Conservation (phyloP, 2,113 vertebrate genomes). For the Mugil cephalus region DNA sequence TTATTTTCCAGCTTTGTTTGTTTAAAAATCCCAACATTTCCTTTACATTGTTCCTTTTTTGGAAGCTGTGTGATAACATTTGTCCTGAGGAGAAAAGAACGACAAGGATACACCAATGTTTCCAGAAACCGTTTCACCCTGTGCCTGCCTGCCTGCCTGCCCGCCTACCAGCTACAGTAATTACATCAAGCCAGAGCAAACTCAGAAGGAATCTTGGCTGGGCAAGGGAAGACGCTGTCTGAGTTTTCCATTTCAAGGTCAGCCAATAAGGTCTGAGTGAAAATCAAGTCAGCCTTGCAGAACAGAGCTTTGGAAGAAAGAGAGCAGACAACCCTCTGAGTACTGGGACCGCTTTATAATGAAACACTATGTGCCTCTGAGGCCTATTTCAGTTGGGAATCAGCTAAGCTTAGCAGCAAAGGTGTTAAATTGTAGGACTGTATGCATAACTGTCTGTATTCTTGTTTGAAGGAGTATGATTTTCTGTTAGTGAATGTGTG, state of each 20-base stretch:
- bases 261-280: slow-evolving; percentile 25
- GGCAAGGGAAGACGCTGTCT: slow-evolving; percentile 12
- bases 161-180: slow-evolving; percentile 11
- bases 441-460: slow-evolving; percentile 6
- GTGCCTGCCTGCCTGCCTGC: not conserved
- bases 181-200: slow-evolving; percentile 5
- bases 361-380: slow-evolving; percentile 34
- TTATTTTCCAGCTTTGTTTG: no score
- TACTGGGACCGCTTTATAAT: slow-evolving; percentile 24
- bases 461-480: not conserved
- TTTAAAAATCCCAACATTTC: not conserved
- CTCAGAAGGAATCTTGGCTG: slow-evolving; percentile 26
- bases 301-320: not conserved
- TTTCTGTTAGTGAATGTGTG: not conserved
- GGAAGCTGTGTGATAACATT: not conserved
- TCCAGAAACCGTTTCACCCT: not conserved
- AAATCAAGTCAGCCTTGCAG: slow-evolving; percentile 24
- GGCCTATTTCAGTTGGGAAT: slow-evolving; percentile 32
- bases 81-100: not conserved
- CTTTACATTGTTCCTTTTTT: not conserved
- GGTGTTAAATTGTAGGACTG: slow-evolving; percentile 8
- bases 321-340: slow-evolving; percentile 5
- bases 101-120: not conserved
- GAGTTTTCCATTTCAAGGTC: slow-evolving; percentile 45
- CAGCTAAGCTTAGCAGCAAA: slow-evolving; percentile 15